Evolutionary conservation across 2,113 vertebrate species (phyloP).

Genomic region (Felis catus): DNA sequence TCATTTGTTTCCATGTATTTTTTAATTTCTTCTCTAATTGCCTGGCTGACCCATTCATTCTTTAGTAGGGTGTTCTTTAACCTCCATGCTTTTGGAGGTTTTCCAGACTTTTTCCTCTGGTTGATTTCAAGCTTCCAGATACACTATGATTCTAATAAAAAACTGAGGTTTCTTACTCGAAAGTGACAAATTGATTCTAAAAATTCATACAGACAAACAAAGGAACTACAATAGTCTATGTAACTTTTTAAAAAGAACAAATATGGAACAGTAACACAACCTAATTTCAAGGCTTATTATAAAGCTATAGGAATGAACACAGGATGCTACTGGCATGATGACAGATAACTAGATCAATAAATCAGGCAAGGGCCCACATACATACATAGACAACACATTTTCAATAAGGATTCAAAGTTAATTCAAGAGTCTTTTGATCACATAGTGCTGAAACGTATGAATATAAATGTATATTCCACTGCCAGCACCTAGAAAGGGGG

Average conservation of each 20-base stretch:
- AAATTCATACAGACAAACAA: not conserved
- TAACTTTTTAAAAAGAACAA: not conserved
- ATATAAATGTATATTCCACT: not conserved
- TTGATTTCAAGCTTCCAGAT: no score
- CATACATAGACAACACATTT: not conserved
- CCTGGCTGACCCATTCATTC: no score
- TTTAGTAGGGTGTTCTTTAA: no score
- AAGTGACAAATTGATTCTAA: conserved; percentile 20
- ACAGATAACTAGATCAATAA: not conserved
- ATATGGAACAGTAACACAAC: not conserved
- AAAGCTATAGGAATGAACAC: not conserved
- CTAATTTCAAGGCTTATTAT: conserved; percentile 11
- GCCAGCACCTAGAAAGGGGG: not conserved
- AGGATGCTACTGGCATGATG: not conserved
- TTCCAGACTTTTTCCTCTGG: no score
- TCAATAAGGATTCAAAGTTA: not conserved
- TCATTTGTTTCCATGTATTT: no score
- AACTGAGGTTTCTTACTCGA: not conserved
- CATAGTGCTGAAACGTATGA: not conserved
- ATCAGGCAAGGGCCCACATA: not conserved
- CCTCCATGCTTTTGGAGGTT: no score
- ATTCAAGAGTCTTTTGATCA: conserved; percentile 7
- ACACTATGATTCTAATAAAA: not conserved
- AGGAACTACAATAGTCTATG: not conserved
- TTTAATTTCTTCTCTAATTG: no score